Percentiles rank a stretch among this genome's conserved stretches.
phyloP scores from a whole-genome alignment of 2,888 invertebrate genomes.

The Cryptus armator region DNA sequence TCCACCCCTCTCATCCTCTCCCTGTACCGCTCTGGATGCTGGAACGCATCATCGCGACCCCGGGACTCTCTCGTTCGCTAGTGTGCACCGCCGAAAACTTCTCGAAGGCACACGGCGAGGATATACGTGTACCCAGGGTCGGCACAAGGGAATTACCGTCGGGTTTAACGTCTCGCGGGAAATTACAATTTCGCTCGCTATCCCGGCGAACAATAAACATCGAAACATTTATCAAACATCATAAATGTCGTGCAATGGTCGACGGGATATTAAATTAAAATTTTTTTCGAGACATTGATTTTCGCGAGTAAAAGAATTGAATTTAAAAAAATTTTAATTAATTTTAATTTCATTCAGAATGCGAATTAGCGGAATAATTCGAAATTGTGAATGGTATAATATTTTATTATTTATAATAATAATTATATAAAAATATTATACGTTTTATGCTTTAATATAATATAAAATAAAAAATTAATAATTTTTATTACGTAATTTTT shows the following conservation, averaged over 20 bases:
- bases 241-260: neutral
- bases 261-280: neutral
- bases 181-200: neutral
- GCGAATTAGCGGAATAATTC: neutral
- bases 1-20: constrained; percentile 12
- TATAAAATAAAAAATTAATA: no score
- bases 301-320: neutral
- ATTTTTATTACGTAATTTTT: no score
- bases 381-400: no score
- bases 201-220: neutral
- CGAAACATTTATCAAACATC: neutral
- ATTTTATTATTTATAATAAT: no score
- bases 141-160: constrained; percentile 1
- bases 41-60: neutral
- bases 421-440: no score
- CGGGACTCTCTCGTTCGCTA: neutral
- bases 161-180: neutral
- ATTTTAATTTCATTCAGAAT: neutral
- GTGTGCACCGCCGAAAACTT: constrained; percentile 7
- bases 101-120: neutral
- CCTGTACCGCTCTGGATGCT: neutral
- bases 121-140: neutral
- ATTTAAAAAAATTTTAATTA: no score
- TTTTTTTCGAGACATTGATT: neutral
- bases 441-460: no score